Conservation (phyloP, 2,888 invertebrate genomes). For the Drosophila crucigera region DNA sequence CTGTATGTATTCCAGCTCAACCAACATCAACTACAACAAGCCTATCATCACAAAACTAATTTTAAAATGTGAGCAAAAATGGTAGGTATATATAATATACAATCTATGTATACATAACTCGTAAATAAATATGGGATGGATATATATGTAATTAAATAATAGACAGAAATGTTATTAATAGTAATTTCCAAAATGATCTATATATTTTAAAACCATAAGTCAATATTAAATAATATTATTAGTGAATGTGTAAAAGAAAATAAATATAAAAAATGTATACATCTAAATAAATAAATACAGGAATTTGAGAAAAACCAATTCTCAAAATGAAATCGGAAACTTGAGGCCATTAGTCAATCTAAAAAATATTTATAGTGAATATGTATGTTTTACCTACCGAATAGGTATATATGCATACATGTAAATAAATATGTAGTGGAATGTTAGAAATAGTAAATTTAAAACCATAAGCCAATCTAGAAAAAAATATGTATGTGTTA, state of each 20-base stretch:
- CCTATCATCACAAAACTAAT: slow-evolving; percentile 35
- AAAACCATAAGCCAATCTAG: slow-evolving; percentile 7
- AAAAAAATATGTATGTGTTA: slow-evolving; percentile 19
- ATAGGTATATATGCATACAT: too few relatives aligned
- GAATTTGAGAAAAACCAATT: not conserved
- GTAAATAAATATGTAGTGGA: not conserved
- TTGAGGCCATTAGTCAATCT: not conserved
- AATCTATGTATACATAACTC: not conserved
- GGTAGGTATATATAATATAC: slow-evolving; percentile 50
- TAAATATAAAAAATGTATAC: not conserved
- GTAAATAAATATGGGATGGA: not conserved
- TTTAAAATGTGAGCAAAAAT: slow-evolving; percentile 68
- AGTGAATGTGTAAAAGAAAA: not conserved
- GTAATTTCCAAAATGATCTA: not conserved
- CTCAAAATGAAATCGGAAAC: not conserved
- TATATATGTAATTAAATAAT: not conserved
- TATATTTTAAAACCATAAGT: slow-evolving; percentile 12
- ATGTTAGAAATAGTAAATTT: not conserved
- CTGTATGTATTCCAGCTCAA: slow-evolving; percentile 47
- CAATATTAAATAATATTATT: slow-evolving; percentile 3
- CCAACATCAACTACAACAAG: slow-evolving; percentile 47
- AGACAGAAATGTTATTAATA: slow-evolving; percentile 15
- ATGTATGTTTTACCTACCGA: not conserved
- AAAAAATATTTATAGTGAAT: not conserved
- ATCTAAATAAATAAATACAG: not conserved